phyloP scores from a whole-genome alignment of 2,797 vertebrate species.

The Halcyon chelicuti region DNA sequence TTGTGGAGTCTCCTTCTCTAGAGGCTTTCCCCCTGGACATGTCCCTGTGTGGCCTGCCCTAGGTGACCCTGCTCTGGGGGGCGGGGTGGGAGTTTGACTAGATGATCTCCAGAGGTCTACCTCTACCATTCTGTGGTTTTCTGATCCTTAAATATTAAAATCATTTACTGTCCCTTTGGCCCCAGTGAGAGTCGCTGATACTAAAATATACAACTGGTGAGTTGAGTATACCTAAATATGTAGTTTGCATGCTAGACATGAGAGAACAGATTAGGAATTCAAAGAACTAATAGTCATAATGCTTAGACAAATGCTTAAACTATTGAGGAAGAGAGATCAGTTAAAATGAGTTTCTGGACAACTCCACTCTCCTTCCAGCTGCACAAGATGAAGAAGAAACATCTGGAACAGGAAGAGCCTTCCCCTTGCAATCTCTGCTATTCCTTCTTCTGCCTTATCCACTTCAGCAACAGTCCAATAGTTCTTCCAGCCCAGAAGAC shows the following conservation, averaged over 20 bases:
- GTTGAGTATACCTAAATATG: background rate
- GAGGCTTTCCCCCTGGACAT: too few relatives aligned
- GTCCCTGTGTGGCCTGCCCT: too few relatives aligned
- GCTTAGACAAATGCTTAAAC: background rate
- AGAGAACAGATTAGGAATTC: background rate
- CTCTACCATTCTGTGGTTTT: too few relatives aligned
- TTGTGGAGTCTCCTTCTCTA: too few relatives aligned
- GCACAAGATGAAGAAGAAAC: background rate
- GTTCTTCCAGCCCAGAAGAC: background rate
- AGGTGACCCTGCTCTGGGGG: too few relatives aligned
- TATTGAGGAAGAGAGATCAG: background rate
- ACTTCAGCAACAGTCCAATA: background rate
- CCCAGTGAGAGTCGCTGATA: background rate
- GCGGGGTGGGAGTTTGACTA: too few relatives aligned
- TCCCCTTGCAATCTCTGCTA: background rate
- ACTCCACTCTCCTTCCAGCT: background rate
- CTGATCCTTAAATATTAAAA: background rate
- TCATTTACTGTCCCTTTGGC: background rate
- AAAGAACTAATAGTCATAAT: background rate
- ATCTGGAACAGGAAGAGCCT: background rate
- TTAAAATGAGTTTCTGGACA: background rate
- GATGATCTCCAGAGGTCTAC: background rate
- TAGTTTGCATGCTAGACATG: fast-evolving
- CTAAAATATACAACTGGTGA: background rate
- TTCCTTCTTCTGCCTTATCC: background rate